Base-by-base conservation (phyloP, 2,888 invertebrate species). In the Chymomyza procnemis region DNA sequence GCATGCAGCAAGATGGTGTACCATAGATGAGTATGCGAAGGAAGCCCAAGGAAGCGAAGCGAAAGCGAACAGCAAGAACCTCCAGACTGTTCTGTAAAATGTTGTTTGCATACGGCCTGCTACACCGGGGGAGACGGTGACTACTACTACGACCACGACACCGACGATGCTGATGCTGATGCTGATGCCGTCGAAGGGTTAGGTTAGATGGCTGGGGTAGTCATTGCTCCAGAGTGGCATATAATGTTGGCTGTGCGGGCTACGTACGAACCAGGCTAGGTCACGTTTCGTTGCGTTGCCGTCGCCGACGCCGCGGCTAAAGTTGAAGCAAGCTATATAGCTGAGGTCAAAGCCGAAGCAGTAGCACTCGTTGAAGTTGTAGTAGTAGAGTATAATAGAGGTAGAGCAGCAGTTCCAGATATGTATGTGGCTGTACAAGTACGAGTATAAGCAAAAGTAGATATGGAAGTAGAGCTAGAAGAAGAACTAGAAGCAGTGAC, bases 91-190 rank as follows among this genome's bases (percentile, higher is more conserved):
- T 16, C 69, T 76, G 66, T 69, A 73, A 76, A 76, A 75, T 71
- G 69, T 75, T 78, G 79, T 79, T 79, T 80, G 79, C 78, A 80
- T 80, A 79, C 73, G 75, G 76, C 79, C 56, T 63, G 63, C 54
- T 21, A 54, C 52, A 19, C 19, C 19, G 54, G 22, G 57, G 26
- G 55, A 26, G 46, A 34, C 50, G 50, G 19, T 58, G 34, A 30
- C 30, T 21, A 58, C 58, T 19, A 41, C 19, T n/a, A 41, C 56
- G 30, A 30, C 30, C 18, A 26, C 58, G 46, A 19, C 58, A 46
- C 16, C 34, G 21, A 18, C 3, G 60, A 14, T n/a, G 46, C 14
- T 34, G 61, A 47, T 22, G 18, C 19, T 52, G 54, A 21, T 54
- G 22, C 21, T 21, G 54, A 54, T 54, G 22, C 21, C 12, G 54